Base-by-base conservation (phyloP, 2,888 invertebrate genomes). In the Pteria penguin region DNA sequence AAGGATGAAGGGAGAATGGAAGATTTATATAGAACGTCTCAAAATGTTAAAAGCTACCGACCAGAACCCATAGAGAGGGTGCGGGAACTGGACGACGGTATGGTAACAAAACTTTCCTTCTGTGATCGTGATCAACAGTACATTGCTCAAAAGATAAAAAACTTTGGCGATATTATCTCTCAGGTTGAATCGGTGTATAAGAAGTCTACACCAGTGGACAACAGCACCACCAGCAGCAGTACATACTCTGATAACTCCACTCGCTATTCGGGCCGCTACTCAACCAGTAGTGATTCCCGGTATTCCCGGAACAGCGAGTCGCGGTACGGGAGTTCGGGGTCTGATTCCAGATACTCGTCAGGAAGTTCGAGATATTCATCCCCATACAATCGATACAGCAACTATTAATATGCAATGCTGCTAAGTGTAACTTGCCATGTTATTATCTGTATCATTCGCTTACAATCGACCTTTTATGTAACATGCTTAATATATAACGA, bases 151-250 rank as follows among this genome's bases (percentile, higher is more conserved):
- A 82, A 83, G 31, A 82, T 89, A 32, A 71, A 78, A 29, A 88
- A 86, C 70, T 89, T 82, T 75, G 88, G 86, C 0, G 87, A 88
- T 52, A 82, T 89, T n/a, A 58, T 58, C 5, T 69, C 82, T 14
- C 77, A 80, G 55, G 78, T 79, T 18, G 88, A 82, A 80, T 85
- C 77, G 74, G 85, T 82, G 61, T 86, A 69, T 22, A 84, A 66
- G 55, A 32, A 24, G 31, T 45, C 67, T 3, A 32, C 70, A 8
- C 24, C 45, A 8, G 65, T 32, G 18, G 32, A 31, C 11, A 36
- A 54, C 22, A 54, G 61, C 5, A 31, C 27, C 24, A 63, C 62
- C 33, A 63, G 31, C 5, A 54, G 54, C 14, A 26, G 62, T 24
- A 36, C 69, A 11, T 11, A 14, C 0, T 32, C 29, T 22, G 54